These are phyloP conservation scores for Ypsolopha sequella DNA, from an alignment of 2,888 invertebrate genomes.

Conservation along the genomic window DNA sequence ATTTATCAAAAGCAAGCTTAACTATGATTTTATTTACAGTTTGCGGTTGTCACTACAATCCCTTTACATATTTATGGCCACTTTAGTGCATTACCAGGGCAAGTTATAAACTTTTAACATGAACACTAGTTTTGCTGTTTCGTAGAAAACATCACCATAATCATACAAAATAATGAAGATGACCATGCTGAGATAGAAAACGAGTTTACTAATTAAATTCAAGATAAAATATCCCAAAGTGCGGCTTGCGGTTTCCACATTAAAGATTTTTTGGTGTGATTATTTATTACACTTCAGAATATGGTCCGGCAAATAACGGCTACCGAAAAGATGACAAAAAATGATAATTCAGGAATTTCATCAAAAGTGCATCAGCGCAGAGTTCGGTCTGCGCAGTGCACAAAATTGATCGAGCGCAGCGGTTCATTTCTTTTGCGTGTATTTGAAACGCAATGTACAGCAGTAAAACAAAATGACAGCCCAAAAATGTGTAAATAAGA, in stretches of 20 bases:
- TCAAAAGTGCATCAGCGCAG: conserved; percentile 1
- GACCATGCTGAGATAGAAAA: too few relatives aligned
- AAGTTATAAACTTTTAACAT: background rate
- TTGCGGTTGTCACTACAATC: conserved; percentile 4
- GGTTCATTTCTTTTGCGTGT: background rate
- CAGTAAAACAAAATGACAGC: conserved; percentile 1
- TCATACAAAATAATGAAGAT: too few relatives aligned
- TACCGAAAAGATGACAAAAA: background rate
- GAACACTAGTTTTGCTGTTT: too few relatives aligned
- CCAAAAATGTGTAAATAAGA: background rate
- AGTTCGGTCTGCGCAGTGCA: background rate
- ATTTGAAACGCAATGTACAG: background rate
- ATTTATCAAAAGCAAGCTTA: conserved; percentile 43
- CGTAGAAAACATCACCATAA: too few relatives aligned
- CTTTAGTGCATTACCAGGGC: background rate
- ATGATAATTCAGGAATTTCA: background rate
- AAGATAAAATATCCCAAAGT: background rate
- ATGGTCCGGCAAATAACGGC: background rate
- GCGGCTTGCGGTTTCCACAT: too few relatives aligned
- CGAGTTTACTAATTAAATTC: too few relatives aligned
- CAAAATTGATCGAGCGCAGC: background rate
- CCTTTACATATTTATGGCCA: background rate
- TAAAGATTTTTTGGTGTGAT: too few relatives aligned
- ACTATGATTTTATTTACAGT: conserved; percentile 39
- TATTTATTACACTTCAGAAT: too few relatives aligned